Conservation (phyloP, 92 coral and sea anemone species). For the Desmophyllum pertusum region DNA sequence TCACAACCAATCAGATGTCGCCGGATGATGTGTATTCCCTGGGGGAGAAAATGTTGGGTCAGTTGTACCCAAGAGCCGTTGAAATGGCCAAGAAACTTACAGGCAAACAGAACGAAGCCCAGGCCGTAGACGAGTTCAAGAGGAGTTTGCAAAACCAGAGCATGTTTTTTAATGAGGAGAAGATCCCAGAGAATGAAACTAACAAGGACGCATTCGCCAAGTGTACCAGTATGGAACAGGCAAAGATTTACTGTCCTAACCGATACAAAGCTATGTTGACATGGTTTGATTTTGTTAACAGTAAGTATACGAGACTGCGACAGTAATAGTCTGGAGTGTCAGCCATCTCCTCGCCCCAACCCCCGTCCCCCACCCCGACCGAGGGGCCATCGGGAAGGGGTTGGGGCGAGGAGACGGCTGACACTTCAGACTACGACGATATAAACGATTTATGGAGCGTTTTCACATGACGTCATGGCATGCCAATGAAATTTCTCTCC, state of each 20-base stretch:
- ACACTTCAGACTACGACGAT: too few relatives aligned
- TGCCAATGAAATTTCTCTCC: too few relatives aligned
- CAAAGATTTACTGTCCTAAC: slow-evolving; percentile 82
- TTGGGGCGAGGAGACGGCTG: too few relatives aligned
- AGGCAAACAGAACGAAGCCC: slow-evolving; percentile 47
- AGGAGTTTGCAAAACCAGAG: slow-evolving; percentile 72
- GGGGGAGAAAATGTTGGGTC: slow-evolving; percentile 65
- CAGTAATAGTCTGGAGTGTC: too few relatives aligned
- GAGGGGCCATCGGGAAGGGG: too few relatives aligned
- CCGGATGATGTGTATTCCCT: slow-evolving; percentile 76
- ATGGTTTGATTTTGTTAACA: slow-evolving; percentile 90
- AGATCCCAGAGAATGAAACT: slow-evolving; percentile 86
- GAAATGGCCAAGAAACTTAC: slow-evolving; percentile 75
- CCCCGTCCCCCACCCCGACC: too few relatives aligned
- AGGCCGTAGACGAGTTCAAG: slow-evolving; percentile 76
- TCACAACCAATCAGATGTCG: slow-evolving; percentile 78
- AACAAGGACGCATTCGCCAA: slow-evolving; percentile 79
- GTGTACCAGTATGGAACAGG: slow-evolving; percentile 72
- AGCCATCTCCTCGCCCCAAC: too few relatives aligned
- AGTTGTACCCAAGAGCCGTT: slow-evolving; percentile 84
- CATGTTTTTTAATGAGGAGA: slow-evolving; percentile 87
- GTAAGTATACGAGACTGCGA: slow-evolving; percentile 40
- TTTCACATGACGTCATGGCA: too few relatives aligned
- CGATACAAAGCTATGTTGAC: slow-evolving; percentile 85
- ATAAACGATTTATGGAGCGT: too few relatives aligned